Conservation (phyloP, 2,797 vertebrate genomes). For the Rhinatrema bivittatum region DNA sequence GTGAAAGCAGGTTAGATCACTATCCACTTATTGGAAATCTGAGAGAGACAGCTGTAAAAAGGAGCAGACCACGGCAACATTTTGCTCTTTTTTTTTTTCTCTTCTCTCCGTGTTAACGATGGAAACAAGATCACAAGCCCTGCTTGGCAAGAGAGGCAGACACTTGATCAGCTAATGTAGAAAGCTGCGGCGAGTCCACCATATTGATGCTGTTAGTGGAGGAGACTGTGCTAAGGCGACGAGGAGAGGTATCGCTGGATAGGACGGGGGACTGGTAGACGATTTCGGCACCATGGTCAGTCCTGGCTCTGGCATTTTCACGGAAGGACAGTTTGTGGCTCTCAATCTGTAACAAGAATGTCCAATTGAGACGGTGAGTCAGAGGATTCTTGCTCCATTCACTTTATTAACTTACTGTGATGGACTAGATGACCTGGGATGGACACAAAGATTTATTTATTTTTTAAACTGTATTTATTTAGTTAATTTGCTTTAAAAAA, state of each 20-base stretch:
- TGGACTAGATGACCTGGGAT: too few species aligned
- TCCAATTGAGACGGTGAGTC: background rate
- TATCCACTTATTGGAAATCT: conserved; percentile 29
- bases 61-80: too few species aligned
- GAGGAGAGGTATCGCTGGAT: conserved; percentile 83
- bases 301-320: conserved; percentile 91
- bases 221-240: conserved; percentile 91
- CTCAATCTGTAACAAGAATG: conserved; percentile 73
- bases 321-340: conserved; percentile 93
- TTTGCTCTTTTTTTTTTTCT: conserved; percentile 45
- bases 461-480: too few species aligned
- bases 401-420: too few species aligned
- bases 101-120: conserved; percentile 20
- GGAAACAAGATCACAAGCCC: conserved; percentile 81
- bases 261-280: conserved; percentile 70
- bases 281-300: conserved; percentile 97
- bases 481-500: too few species aligned
- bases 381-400: too few species aligned
- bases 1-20: conserved; percentile 51
- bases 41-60: conserved; percentile 66
- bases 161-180: conserved; percentile 92
- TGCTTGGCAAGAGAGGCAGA: conserved; percentile 94
- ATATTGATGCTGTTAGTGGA: conserved; percentile 95
- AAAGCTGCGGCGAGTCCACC: conserved; percentile 90
- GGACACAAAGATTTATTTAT: too few species aligned